These are phyloP conservation scores for Brachyalestes nurse DNA, from an alignment of 2,797 vertebrate genomes.

Conservation along the genomic window DNA sequence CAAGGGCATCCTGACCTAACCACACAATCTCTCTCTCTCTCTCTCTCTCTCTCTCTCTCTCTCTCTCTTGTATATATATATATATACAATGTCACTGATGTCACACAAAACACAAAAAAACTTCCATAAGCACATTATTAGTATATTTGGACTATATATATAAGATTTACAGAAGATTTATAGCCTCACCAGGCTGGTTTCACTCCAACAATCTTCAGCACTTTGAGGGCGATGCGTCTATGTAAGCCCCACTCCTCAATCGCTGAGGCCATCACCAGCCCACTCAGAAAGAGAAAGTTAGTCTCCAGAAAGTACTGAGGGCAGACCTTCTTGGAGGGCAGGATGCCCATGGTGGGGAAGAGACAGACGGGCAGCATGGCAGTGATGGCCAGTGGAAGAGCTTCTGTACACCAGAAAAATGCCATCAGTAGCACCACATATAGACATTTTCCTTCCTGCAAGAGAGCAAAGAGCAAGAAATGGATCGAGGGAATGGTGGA, in stretches of 20 bases:
- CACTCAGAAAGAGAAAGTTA: constrained; percentile 96
- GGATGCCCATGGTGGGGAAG: constrained; percentile 91
- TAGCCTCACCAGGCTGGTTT: constrained; percentile 90
- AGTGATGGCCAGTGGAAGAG: constrained; percentile 92
- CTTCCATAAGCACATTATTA: background rate
- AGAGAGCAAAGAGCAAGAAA: constrained; percentile 24
- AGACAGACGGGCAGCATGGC: constrained; percentile 93
- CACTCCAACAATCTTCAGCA: constrained; percentile 89
- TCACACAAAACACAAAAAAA: too few relatives aligned
- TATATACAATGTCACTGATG: background rate
- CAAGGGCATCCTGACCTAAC: too few relatives aligned
- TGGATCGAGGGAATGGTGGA: background rate
- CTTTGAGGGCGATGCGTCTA: constrained; percentile 90
- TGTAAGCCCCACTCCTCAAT: constrained; percentile 97
- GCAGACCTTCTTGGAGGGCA: constrained; percentile 89
- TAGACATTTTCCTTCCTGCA: constrained; percentile 94
- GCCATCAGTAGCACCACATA: constrained; percentile 95
- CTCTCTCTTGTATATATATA: too few relatives aligned
- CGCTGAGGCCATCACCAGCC: constrained; percentile 92
- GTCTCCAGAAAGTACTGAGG: constrained; percentile 96
- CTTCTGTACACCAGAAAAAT: constrained; percentile 94
- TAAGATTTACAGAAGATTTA: background rate
- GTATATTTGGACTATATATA: background rate
- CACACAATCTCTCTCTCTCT: too few relatives aligned
- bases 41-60: too few relatives aligned